Percentiles rank a stretch among this genome's conserved stretches.
These are phyloP conservation scores for Hirtodrosophila cameraria DNA, from an alignment of 2,888 invertebrate genomes.

Conservation along the genomic window DNA sequence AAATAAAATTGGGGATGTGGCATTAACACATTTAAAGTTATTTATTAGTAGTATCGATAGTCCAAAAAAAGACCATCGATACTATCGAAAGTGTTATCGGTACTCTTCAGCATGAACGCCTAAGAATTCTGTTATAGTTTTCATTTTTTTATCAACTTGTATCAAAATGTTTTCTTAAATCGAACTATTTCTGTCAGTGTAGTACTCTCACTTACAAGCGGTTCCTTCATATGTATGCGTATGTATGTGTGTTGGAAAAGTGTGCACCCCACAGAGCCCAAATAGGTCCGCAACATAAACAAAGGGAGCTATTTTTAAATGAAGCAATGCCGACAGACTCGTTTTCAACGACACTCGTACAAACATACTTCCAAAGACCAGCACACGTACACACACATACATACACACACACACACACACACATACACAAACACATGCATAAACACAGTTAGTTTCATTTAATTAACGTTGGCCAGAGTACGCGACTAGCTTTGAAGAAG, in stretches of 20 bases:
- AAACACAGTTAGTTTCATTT: slow-evolving; percentile 56
- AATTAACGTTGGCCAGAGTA: slow-evolving; percentile 51
- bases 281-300: slow-evolving; percentile 46
- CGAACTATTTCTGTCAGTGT: slow-evolving; percentile 15
- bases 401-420: slow-evolving; percentile 1
- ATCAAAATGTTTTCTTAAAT: too few relatives aligned
- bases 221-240: slow-evolving; percentile 1
- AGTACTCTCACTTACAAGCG: slow-evolving; percentile 14
- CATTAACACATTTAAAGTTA: too few relatives aligned
- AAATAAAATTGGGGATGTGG: too few relatives aligned
- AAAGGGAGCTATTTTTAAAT: slow-evolving; percentile 62
- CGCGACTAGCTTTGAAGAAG: slow-evolving; percentile 27
- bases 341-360: slow-evolving; percentile 6
- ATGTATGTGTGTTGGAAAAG: slow-evolving; percentile 1
- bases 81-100: too few relatives aligned
- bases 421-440: slow-evolving; percentile 13
- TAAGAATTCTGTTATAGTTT: not conserved
- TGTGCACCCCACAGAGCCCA: slow-evolving; percentile 33
- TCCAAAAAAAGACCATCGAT: too few relatives aligned
- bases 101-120: too few relatives aligned
- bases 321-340: slow-evolving; percentile 46
- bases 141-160: too few relatives aligned
- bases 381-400: not conserved
- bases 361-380: not conserved
- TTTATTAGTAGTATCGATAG: too few relatives aligned